phyloP scores from a whole-genome alignment of 2,888 invertebrate genomes.

The Caenorhabditis doughertyi region DNA sequence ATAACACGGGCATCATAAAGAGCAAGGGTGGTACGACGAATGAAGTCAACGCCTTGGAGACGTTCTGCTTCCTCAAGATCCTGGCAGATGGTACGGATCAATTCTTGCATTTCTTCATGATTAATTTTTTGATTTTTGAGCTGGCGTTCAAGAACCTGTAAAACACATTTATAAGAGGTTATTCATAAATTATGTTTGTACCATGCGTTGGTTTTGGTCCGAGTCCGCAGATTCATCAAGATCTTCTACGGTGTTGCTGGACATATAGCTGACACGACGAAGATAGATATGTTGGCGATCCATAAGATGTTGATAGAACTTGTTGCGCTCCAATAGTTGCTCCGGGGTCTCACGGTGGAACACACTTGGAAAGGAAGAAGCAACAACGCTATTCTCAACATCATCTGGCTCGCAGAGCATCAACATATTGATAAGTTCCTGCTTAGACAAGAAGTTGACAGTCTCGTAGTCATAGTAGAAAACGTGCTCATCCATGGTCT shows the following conservation, averaged over 20 bases:
- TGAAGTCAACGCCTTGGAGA: conserved; percentile 28
- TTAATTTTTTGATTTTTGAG: conserved; percentile 22
- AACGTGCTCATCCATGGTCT: conserved; percentile 35
- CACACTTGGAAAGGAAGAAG: conserved; percentile 22
- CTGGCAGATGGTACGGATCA: conserved; percentile 28
- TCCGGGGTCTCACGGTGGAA: conserved; percentile 38
- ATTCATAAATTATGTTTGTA: not conserved
- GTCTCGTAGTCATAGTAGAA: conserved; percentile 56
- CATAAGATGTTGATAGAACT: conserved; percentile 34
- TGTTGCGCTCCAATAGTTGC: conserved; percentile 32
- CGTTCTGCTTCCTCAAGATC: conserved; percentile 51
- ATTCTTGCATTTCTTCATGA: conserved; percentile 18
- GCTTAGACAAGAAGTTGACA: conserved; percentile 32
- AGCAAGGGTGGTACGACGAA: conserved; percentile 31
- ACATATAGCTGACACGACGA: conserved; percentile 38
- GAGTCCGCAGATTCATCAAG: conserved; percentile 11
- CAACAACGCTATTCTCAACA: conserved; percentile 17
- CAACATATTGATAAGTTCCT: conserved; percentile 43
- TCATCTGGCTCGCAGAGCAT: conserved; percentile 38
- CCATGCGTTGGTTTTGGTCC: conserved; percentile 26
- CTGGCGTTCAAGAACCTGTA: conserved; percentile 44
- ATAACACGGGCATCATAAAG: conserved; percentile 50
- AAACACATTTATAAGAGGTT: no score
- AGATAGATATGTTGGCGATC: conserved; percentile 12
- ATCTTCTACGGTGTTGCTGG: no score